A percentile compares a stretch with the other conserved stretches of the same genome.
Conservation (phyloP, 2,113 vertebrate species). For the Otus sunia region DNA sequence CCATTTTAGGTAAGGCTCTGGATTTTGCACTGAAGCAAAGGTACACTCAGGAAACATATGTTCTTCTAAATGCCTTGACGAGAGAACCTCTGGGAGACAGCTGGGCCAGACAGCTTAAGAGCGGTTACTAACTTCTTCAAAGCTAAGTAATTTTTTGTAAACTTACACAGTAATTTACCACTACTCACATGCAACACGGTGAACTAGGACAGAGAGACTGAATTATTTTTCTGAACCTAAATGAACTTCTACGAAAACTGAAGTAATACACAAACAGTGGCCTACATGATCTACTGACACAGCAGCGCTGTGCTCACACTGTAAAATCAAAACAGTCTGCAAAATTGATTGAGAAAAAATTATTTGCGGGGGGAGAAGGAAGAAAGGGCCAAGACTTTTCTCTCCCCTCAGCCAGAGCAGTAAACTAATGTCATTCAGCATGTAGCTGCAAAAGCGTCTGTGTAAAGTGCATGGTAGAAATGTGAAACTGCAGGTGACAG, state of each 20-base stretch:
- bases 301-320: background rate
- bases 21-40: background rate
- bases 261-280: background rate
- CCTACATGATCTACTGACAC: background rate
- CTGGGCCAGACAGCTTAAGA: background rate
- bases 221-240: background rate
- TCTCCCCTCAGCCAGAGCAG: background rate
- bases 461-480: background rate
- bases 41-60: background rate
- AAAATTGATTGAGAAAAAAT: background rate
- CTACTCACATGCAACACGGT: background rate
- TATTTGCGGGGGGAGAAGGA: background rate
- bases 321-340: background rate
- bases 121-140: background rate
- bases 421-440: background rate
- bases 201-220: background rate
- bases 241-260: background rate
- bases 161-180: background rate
- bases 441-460: accelerated
- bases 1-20: background rate
- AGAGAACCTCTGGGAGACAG: background rate
- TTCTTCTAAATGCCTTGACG: background rate
- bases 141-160: background rate
- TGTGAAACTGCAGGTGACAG: background rate
- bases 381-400: background rate